These are phyloP conservation scores for Pogonus chalceus DNA, from an alignment of 1,140 invertebrate species.

Conservation along the genomic window DNA sequence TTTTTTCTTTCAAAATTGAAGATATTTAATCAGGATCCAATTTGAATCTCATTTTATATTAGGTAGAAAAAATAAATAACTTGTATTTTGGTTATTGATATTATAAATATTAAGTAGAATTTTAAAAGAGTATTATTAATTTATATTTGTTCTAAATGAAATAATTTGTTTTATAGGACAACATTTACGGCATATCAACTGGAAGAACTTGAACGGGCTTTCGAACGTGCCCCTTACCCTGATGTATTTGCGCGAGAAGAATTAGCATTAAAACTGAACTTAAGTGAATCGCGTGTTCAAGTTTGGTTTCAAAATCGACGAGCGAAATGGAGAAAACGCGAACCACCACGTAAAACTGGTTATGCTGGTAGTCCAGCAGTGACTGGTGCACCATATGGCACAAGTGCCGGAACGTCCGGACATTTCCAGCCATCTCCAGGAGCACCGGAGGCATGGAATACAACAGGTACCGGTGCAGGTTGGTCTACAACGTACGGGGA, in stretches of 20 bases:
- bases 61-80: too few relatives aligned
- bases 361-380: slow-evolving; percentile 58
- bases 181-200: slow-evolving; percentile 94
- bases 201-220: slow-evolving; percentile 87
- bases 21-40: too few relatives aligned
- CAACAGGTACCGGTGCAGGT: slow-evolving; percentile 58
- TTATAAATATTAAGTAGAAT: too few relatives aligned
- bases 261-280: slow-evolving; percentile 75
- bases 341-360: slow-evolving; percentile 88
- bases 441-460: slow-evolving; percentile 68
- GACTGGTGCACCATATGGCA: slow-evolving; percentile 27
- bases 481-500: slow-evolving; percentile 52
- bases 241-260: slow-evolving; percentile 95
- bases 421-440: slow-evolving; percentile 32
- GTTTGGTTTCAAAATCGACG: slow-evolving; percentile 91
- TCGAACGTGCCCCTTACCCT: slow-evolving; percentile 90
- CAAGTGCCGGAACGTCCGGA: slow-evolving; percentile 16
- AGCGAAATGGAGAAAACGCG: slow-evolving; percentile 96
- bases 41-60: too few relatives aligned
- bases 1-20: too few relatives aligned
- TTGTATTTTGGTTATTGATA: too few relatives aligned
- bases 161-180: slow-evolving; percentile 54
- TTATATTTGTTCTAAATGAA: neutral
- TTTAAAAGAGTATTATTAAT: neutral
- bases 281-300: slow-evolving; percentile 90